These are phyloP conservation scores for Sebastiscus tertius DNA, from an alignment of 2,797 vertebrate species.

Conservation along the genomic window DNA sequence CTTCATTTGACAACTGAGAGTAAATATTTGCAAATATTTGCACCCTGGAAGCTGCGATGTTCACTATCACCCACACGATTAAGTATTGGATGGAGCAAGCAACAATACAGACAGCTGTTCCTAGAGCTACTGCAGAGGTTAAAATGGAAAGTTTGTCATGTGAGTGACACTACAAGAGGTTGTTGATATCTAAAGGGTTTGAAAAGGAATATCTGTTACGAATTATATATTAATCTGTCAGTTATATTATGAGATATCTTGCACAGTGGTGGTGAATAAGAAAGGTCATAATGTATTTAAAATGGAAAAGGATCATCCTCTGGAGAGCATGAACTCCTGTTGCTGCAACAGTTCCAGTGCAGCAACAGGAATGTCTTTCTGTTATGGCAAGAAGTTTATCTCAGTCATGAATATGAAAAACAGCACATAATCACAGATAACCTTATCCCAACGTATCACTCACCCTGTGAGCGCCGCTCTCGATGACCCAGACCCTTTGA, in stretches of 20 bases:
- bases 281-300: background rate
- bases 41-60: background rate
- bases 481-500: constrained; percentile 85
- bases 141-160: background rate
- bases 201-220: background rate
- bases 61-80: background rate
- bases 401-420: background rate
- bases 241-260: background rate
- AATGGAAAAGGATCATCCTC: background rate
- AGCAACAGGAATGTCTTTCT: too few relatives aligned
- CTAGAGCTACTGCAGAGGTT: background rate
- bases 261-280: background rate
- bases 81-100: background rate
- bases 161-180: background rate
- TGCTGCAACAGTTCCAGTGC: too few relatives aligned
- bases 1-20: background rate
- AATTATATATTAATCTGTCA: background rate
- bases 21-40: background rate
- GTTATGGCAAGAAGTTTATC: too few relatives aligned
- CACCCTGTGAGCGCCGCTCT: constrained; percentile 87
- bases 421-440: background rate
- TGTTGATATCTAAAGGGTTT: background rate
- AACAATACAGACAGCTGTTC: background rate
- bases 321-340: too few relatives aligned
- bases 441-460: background rate